phyloP scores from a whole-genome alignment of 2,113 vertebrate genomes.

The Pagrus major region DNA sequence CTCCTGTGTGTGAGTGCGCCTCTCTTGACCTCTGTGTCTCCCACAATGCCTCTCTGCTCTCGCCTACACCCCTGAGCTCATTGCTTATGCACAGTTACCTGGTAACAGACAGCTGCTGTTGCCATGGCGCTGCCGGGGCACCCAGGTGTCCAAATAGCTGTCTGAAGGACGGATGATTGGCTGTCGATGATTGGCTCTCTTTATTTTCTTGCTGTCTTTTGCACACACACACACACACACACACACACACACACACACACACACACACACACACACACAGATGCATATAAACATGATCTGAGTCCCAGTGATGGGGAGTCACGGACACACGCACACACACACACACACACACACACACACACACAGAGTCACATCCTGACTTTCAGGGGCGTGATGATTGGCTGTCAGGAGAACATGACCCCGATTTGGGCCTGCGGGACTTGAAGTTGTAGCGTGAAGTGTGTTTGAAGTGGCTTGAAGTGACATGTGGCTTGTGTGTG shows the following conservation, averaged over 20 bases:
- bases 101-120: constrained; percentile 69
- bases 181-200: constrained; percentile 22
- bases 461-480: constrained; percentile 70
- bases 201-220: not conserved
- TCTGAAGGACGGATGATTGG: constrained; percentile 62
- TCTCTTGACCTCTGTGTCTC: constrained; percentile 45
- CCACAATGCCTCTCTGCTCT: constrained; percentile 35
- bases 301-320: constrained; percentile 10
- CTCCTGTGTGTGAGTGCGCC: constrained; percentile 15
- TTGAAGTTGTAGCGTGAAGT: constrained; percentile 57
- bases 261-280: not conserved
- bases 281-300: constrained; percentile 49
- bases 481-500: constrained; percentile 51
- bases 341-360: constrained; percentile 9
- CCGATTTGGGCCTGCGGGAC: constrained; percentile 66
- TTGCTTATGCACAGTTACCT: constrained; percentile 61
- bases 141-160: constrained; percentile 61
- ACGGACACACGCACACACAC: constrained; percentile 15
- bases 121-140: constrained; percentile 51
- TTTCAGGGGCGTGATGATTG: constrained; percentile 52
- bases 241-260: constrained; percentile 1
- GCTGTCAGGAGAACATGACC: constrained; percentile 70
- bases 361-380: not conserved
- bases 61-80: constrained; percentile 42
- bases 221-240: not conserved